Base-by-base conservation (phyloP, 2,888 invertebrate genomes). In the Phalera bucephala region DNA sequence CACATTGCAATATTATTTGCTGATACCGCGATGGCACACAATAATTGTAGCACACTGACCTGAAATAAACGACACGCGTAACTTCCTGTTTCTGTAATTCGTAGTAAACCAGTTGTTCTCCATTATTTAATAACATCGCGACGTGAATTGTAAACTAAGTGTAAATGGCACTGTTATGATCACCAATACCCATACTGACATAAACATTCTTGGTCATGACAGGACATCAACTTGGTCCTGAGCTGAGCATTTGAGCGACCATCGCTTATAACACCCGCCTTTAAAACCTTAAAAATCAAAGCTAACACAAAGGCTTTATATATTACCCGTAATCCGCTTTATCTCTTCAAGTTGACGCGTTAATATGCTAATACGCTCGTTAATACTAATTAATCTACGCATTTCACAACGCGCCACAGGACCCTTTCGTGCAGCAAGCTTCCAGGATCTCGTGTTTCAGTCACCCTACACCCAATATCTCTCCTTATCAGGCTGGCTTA, bases 401-500 rank as follows among this genome's bases (percentile, higher is more conserved):
- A 51, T 36, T 41, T 34, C 41, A 31, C 32, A 58, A 53, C n/a
- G n/a, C 45, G 58, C 66, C 51, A 50, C 50, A 50, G 45, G 62
- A 59, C 50, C 55, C 50, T 43, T 46, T 52, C 61, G 56, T 66
- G 64, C 48, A 41, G 52, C 48, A 45, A 45, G 28, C 37, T 54
- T 50, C 55, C 45, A 20, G 31, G 51, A 52, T 11, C 50, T 77
- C 66, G 39, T 45, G 52, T 80, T 78, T 69, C 75, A 33, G 66
- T 66, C 62, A 70, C 53, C 55, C 41, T 64, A 76, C 57, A 68
- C 66, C 52, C 55, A 46, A 55, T 65, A 66, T 60, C 59, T 60
- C 46, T 55, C 45, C 62, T 63, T 66, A 74, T 70, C 69, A 55
- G 59, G 39, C 8, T 12, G 41, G 61, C 54, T 64, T 62, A 59